phyloP scores from a whole-genome alignment of 2,113 vertebrate species.

The Bos javanicus region DNA sequence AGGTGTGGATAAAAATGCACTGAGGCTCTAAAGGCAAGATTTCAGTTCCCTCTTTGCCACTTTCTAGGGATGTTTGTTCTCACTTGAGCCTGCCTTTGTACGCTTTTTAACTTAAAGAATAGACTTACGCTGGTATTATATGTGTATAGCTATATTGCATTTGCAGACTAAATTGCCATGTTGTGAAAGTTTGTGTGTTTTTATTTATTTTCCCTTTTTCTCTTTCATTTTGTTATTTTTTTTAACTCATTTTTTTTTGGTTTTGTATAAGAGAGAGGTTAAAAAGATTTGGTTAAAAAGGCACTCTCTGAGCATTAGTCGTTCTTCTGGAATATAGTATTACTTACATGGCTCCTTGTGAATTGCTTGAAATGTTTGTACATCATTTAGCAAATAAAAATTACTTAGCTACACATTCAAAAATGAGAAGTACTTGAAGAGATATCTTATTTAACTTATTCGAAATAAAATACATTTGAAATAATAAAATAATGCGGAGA shows the following conservation, averaged over 20 bases:
- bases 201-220: conserved; percentile 58
- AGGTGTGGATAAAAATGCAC: neutral
- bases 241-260: neutral
- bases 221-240: conserved; percentile 70
- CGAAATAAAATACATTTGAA: neutral
- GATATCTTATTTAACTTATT: neutral
- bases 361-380: neutral
- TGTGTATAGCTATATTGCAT: conserved; percentile 97
- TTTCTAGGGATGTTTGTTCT: conserved; percentile 79
- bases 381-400: neutral
- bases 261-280: conserved; percentile 87
- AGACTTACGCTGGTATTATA: conserved; percentile 97
- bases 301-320: neutral
- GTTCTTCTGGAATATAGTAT: neutral
- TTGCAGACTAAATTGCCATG: conserved; percentile 94
- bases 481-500: neutral
- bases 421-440: neutral
- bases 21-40: neutral
- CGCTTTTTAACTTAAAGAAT: conserved; percentile 93
- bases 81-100: conserved; percentile 98
- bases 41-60: neutral
- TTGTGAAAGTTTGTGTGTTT: conserved; percentile 96
- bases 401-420: neutral
- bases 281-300: conserved; percentile 85
- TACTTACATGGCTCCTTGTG: neutral